phyloP scores from a whole-genome alignment of 2,888 invertebrate genomes.

The Cantharis rufa region DNA sequence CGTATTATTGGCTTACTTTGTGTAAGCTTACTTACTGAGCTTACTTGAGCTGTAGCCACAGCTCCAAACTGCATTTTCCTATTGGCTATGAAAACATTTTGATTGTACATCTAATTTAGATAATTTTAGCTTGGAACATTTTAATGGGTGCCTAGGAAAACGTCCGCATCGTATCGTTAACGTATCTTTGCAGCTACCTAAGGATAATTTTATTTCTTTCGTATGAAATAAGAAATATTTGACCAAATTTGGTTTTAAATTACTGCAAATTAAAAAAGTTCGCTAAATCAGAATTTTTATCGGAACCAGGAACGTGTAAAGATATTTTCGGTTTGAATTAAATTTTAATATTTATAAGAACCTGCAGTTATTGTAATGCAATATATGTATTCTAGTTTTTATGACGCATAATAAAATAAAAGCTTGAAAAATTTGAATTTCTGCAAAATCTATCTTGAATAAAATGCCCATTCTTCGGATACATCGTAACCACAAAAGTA shows the following conservation, averaged over 20 bases:
- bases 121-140: neutral
- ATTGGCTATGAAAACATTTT: no score
- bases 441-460: constrained; percentile 31
- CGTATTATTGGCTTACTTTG: no score
- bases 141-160: neutral
- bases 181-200: neutral
- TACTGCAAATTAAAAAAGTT: neutral
- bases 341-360: constrained; percentile 19
- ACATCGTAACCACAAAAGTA: constrained; percentile 32
- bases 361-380: constrained; percentile 7
- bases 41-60: no score
- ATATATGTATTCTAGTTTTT: constrained; percentile 24
- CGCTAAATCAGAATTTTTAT: neutral
- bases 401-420: constrained; percentile 22
- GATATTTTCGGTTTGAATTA: neutral
- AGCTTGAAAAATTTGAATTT: constrained; percentile 23
- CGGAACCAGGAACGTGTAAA: neutral
- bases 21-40: no score
- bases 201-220: neutral
- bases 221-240: neutral
- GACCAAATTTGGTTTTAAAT: neutral
- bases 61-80: no score
- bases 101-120: neutral
- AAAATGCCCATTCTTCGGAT: constrained; percentile 34
- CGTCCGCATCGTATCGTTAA: no score